Conservation (phyloP, 2,888 invertebrate species). For the Agrochola circellaris region DNA sequence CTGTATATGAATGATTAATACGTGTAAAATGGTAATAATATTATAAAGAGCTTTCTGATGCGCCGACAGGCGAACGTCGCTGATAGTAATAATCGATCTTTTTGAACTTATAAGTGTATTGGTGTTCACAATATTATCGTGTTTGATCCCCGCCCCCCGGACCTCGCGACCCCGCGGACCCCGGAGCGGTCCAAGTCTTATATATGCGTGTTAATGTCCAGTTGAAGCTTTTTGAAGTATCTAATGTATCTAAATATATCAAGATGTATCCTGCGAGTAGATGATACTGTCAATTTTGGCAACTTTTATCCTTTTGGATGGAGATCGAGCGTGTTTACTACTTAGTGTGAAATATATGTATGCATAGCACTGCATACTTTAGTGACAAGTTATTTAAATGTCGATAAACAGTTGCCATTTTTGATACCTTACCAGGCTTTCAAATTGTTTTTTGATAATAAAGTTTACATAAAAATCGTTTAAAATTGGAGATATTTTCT, state of each 20-base stretch:
- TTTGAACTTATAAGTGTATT: constrained; percentile 71
- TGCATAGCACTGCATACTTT: constrained; percentile 35
- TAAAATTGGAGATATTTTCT: constrained; percentile 58
- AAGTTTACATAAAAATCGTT: constrained; percentile 51
- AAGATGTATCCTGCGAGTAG: constrained; percentile 53
- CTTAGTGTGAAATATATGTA: constrained; percentile 5
- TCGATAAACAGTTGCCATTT: constrained; percentile 63
- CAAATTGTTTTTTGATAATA: constrained; percentile 65
- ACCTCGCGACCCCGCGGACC: not conserved
- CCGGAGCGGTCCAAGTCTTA: constrained; percentile 23
- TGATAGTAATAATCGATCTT: constrained; percentile 51
- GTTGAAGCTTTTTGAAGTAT: constrained; percentile 64
- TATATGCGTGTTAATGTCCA: constrained; percentile 58
- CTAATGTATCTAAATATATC: constrained; percentile 53
- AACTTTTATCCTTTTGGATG: constrained; percentile 57
- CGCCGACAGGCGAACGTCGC: constrained; percentile 16
- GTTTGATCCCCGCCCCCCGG: constrained; percentile 22
- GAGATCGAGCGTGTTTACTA: constrained; percentile 16
- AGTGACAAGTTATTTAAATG: constrained; percentile 29
- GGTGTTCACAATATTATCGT: constrained; percentile 70
- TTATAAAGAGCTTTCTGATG: constrained; percentile 57
- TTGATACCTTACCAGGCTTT: constrained; percentile 62
- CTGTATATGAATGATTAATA: constrained; percentile 22
- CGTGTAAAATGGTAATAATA: constrained; percentile 45
- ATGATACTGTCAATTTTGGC: constrained; percentile 57